These are phyloP conservation scores for Pygmarrhopalites habei DNA, from an alignment of 1,140 invertebrate genomes.

Conservation along the genomic window DNA sequence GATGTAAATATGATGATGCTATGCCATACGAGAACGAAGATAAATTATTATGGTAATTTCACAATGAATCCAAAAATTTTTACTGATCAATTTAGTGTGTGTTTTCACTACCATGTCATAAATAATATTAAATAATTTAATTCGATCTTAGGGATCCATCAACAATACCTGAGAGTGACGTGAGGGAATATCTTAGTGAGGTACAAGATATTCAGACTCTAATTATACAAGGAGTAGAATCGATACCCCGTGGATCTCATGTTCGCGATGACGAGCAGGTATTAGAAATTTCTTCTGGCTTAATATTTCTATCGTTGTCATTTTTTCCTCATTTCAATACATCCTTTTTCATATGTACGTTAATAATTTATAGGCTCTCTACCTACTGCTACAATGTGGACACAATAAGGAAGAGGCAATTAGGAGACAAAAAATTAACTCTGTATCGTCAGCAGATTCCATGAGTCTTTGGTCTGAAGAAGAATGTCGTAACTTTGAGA, in stretches of 20 bases:
- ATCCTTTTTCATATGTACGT: too few relatives aligned
- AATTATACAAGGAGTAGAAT: conserved; percentile 51
- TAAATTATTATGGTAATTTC: conserved; percentile 88
- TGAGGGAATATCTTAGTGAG: conserved; percentile 72
- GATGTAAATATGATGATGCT: conserved; percentile 84
- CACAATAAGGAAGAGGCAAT: conserved; percentile 90
- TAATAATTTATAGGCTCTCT: conserved; percentile 74
- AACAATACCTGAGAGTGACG: conserved; percentile 61
- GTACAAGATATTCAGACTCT: conserved; percentile 52
- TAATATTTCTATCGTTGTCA: too few relatives aligned
- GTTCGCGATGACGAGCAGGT: conserved; percentile 81
- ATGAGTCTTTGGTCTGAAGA: conserved; percentile 93
- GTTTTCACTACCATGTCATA: too few relatives aligned
- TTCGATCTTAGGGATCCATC: too few relatives aligned
- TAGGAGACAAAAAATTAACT: conserved; percentile 71
- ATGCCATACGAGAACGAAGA: conserved; percentile 95
- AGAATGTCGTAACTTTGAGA: conserved; percentile 94
- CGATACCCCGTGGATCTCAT: conserved; percentile 64
- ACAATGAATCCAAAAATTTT: too few relatives aligned
- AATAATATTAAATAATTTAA: too few relatives aligned
- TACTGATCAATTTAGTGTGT: too few relatives aligned
- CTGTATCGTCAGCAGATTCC: conserved; percentile 51
- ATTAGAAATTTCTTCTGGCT: neutral
- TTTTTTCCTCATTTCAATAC: too few relatives aligned
- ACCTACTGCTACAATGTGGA: conserved; percentile 84